These are phyloP conservation scores for Agonopterix alstromeriana DNA, from an alignment of 2,888 invertebrate species.

Conservation along the genomic window DNA sequence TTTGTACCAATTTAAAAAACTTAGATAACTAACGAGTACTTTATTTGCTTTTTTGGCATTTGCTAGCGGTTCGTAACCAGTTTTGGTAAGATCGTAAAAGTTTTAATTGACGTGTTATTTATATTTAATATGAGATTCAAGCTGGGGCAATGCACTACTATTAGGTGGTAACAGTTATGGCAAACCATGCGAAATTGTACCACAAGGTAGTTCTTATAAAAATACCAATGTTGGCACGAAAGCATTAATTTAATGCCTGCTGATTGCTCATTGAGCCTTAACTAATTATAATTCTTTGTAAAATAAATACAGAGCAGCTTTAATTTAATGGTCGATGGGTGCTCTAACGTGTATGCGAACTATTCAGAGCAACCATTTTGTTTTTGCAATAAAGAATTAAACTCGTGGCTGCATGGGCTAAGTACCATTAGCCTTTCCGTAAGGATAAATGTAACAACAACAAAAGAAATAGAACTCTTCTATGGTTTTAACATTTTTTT, in stretches of 20 bases:
- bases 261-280: slow-evolving; percentile 12
- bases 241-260: slow-evolving; percentile 14
- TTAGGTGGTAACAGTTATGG: neutral
- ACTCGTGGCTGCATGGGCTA: too few species aligned
- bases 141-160: slow-evolving; percentile 17
- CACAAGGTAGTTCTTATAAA: too few species aligned
- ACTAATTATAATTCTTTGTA: slow-evolving; percentile 21
- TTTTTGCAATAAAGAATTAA: too few species aligned
- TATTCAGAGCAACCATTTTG: too few species aligned
- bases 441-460: too few species aligned
- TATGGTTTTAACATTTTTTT: too few species aligned
- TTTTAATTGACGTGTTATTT: slow-evolving; percentile 27
- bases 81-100: slow-evolving; percentile 26
- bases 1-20: neutral
- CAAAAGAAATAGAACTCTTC: too few species aligned
- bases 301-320: slow-evolving; percentile 7
- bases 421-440: too few species aligned
- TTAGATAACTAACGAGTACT: neutral
- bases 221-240: slow-evolving; percentile 6
- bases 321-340: neutral
- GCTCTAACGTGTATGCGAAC: neutral
- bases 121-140: slow-evolving; percentile 18
- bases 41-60: slow-evolving; percentile 1
- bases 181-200: too few species aligned
- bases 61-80: slow-evolving; percentile 31